Conservation (phyloP, 2,113 vertebrate species). For the Sylvilagus bachmani region DNA sequence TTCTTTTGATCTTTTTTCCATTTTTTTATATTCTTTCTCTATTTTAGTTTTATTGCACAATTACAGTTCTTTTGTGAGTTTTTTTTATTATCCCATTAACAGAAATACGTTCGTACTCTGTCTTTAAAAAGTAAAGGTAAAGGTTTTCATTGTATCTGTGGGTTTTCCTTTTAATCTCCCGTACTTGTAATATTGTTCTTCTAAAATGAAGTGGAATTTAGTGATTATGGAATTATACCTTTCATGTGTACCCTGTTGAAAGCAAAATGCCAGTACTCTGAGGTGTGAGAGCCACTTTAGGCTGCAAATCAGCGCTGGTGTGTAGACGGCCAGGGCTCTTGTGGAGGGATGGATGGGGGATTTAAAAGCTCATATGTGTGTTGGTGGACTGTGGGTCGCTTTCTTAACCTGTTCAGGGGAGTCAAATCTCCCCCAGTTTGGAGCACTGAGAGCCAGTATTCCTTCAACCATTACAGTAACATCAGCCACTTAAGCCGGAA, state of each 20-base stretch:
- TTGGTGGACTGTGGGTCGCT: not conserved
- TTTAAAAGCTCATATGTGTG: rapidly evolving
- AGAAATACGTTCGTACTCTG: constrained; percentile 28
- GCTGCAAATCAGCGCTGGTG: rapidly evolving
- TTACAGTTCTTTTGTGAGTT: constrained; percentile 69
- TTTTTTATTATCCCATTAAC: constrained; percentile 71
- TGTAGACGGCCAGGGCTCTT: rapidly evolving
- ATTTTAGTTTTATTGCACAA: constrained; percentile 70
- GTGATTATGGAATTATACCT: constrained; percentile 11
- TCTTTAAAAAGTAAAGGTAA: constrained; percentile 67
- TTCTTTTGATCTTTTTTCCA: not conserved
- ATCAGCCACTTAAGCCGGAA: not conserved
- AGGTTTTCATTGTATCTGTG: constrained; percentile 41
- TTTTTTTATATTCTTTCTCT: constrained; percentile 45
- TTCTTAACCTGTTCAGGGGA: not conserved
- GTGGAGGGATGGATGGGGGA: rapidly evolving
- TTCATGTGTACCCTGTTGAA: not conserved
- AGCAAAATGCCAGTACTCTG: not conserved
- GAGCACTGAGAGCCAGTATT: not conserved
- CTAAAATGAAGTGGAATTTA: constrained; percentile 45
- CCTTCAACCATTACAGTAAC: not conserved
- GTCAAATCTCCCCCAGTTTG: not conserved
- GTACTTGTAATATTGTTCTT: constrained; percentile 27
- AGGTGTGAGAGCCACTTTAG: not conserved
- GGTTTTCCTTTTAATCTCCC: constrained; percentile 43